phyloP scores from a whole-genome alignment of 2,797 vertebrate genomes.

The Coccyzus lansbergi region DNA sequence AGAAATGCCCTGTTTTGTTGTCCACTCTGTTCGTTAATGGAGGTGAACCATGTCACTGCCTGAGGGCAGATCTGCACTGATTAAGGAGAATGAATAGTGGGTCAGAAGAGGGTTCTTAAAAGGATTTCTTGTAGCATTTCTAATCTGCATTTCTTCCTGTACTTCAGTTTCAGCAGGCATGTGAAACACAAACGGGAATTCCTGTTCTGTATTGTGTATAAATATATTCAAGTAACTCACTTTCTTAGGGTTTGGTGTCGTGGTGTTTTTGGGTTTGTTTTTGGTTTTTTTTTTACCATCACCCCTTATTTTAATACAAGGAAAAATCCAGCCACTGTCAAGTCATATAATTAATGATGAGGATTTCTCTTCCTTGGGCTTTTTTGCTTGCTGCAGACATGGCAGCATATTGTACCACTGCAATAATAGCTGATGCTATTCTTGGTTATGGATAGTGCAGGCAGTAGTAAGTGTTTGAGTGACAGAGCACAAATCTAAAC shows the following conservation, averaged over 20 bases:
- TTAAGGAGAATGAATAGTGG: background rate
- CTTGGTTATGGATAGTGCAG: background rate
- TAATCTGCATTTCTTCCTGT: background rate
- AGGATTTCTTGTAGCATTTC: background rate
- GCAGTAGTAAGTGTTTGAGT: background rate
- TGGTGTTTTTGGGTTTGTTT: background rate
- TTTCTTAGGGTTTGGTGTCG: background rate
- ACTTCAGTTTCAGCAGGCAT: background rate
- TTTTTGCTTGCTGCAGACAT: background rate
- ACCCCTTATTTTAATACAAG: background rate
- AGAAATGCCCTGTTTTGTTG: background rate
- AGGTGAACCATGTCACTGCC: background rate
- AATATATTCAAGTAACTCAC: background rate
- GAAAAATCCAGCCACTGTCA: background rate
- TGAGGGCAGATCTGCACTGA: background rate
- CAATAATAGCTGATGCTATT: background rate
- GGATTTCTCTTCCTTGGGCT: background rate
- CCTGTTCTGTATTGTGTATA: background rate
- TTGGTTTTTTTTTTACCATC: background rate
- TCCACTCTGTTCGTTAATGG: rapidly evolving
- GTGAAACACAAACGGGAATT: background rate
- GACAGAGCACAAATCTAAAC: background rate
- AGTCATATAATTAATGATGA: background rate
- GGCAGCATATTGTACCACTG: background rate
- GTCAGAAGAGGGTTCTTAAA: rapidly evolving